Evolutionary conservation across 2,113 vertebrate species (phyloP), one percentile per base, ranked within the genome.

Genomic region (Larimichthys crocea): DNA sequence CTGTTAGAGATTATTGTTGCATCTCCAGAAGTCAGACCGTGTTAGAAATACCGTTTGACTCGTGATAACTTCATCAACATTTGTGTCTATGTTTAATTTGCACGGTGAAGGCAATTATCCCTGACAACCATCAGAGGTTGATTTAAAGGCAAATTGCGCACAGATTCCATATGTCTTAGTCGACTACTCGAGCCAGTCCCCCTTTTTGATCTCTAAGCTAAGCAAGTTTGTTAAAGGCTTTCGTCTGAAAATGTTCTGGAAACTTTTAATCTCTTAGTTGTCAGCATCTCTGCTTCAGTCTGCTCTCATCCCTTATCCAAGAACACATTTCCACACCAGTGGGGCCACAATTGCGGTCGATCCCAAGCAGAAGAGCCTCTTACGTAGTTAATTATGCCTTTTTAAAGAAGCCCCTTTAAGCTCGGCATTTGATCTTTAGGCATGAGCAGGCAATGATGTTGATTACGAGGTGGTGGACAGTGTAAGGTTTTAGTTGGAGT

Each of bases 251-350:
- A 79, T 57, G 61, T 82, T 80, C 49, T n/a, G 42, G 62, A 82
- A 88, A 91, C 79, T 76, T 88, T 88, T 72, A 86, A 83, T 87
- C 73, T 87, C 63, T 67, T 5, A 59, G 53, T 79, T 82, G 65
- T 79, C 70, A 40, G 63, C 72, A 62, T 83, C 81, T 80, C 56
- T 49, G 59, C 65, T 60, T 84, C 67, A n/a, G 60, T 16, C 57
- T 20, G 24, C 61, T 85, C 74, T 82, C 53, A 69, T 85, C 31
- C 20, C 49, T 63, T 48, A 52, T 86, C 85, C 72, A 74, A 81
- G 78, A 81, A 60, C 83, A 61, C 31, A 80, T 75, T 85, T 87
- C 44, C 14, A 19, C 79, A 83, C 65, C 65, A 69, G 59, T 80
- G 64, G 79, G 69, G 77, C 85, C 42, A 63, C 46, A 67, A 71